Evolutionary conservation across 2,797 vertebrate genomes (phyloP), one percentile per base, ranked within the genome.

Genomic region (Rhincodon typus): DNA sequence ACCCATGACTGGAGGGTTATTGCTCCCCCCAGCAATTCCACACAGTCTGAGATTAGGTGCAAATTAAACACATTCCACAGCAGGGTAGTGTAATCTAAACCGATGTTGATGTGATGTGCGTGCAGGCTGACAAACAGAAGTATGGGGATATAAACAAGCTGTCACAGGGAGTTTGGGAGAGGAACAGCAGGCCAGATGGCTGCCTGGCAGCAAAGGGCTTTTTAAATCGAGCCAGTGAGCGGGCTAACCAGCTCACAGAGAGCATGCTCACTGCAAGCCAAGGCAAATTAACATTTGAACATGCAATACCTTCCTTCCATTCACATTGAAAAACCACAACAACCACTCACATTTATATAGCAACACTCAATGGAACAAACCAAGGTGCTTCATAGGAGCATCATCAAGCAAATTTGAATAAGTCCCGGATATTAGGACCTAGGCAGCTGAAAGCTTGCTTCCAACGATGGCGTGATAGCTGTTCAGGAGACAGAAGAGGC

Each of bases 1-100:
- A 74, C 46, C 25, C 46, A 53, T 94, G 38, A 46, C 94, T 94
- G 23, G 42, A 13, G 69, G 23, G 23, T 72, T 25, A 94, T 4
- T 94, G 69, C 6, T 77, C 42, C 0, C 70, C 57, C 46, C 25
- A 30, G 25, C 30, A 94, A 17, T 94, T 94, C 93, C 25, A 38
- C 25, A 72, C 86, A 88, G 38, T 53, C 42, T 30, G 46, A 53
- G 70, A 94, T 74, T 53, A 74, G 42, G 94, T 74, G 46, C 69
- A 94, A 94, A 94, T 94, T 72, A 72, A 94, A 94, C 70, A 74
- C 94, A 74, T 77, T 94, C 94, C 38, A 30, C 66, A 69, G 88
- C 67, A 94, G 23, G 42, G n/a, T 38, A 46, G 42, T 94, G 70
- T 53, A 94, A 46, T 94, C 27, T 46, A 94, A 94, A 94, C 46